These are phyloP conservation scores for Cartodere bifasciata DNA, from an alignment of 2,888 invertebrate genomes.

Conservation along the genomic window DNA sequence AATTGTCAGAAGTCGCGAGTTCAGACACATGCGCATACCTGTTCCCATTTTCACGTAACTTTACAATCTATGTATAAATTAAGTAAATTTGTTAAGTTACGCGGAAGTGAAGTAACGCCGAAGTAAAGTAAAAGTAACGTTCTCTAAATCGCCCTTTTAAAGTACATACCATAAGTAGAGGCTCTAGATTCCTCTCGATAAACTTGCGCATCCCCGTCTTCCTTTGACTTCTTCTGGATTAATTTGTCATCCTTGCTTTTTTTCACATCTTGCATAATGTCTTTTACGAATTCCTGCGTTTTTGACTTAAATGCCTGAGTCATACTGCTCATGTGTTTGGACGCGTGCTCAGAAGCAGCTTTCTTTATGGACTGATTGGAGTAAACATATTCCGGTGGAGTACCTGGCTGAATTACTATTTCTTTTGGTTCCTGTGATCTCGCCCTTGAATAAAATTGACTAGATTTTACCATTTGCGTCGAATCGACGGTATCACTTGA, in stretches of 20 bases:
- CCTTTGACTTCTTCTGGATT: conserved; percentile 35
- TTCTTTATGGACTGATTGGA: conserved; percentile 31
- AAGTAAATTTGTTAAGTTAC: too few relatives aligned
- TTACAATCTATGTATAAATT: too few relatives aligned
- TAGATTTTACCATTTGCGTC: conserved; percentile 22
- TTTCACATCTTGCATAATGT: conserved; percentile 49
- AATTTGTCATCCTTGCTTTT: conserved; percentile 32
- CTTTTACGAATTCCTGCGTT: conserved; percentile 52
- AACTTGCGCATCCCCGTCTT: conserved; percentile 48
- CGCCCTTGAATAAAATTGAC: conserved; percentile 23
- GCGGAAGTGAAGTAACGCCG: too few relatives aligned
- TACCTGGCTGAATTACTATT: conserved; percentile 40
- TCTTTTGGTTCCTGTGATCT: conserved; percentile 22
- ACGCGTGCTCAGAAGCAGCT: conserved; percentile 39
- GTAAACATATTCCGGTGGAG: conserved; percentile 47
- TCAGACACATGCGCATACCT: too few relatives aligned
- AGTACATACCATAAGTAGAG: conserved; percentile 59
- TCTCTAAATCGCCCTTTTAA: too few relatives aligned
- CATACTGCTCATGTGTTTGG: conserved; percentile 54
- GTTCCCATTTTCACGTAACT: too few relatives aligned
- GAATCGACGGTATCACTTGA: conserved; percentile 17
- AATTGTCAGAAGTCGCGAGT: too few relatives aligned
- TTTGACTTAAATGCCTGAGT: conserved; percentile 54
- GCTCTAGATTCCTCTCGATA: conserved; percentile 58
- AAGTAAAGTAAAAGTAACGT: too few relatives aligned